A percentile compares a stretch with the other conserved stretches of the same genome.
Conservation (phyloP, 2,797 vertebrate genomes). For the Thunnus albacares region DNA sequence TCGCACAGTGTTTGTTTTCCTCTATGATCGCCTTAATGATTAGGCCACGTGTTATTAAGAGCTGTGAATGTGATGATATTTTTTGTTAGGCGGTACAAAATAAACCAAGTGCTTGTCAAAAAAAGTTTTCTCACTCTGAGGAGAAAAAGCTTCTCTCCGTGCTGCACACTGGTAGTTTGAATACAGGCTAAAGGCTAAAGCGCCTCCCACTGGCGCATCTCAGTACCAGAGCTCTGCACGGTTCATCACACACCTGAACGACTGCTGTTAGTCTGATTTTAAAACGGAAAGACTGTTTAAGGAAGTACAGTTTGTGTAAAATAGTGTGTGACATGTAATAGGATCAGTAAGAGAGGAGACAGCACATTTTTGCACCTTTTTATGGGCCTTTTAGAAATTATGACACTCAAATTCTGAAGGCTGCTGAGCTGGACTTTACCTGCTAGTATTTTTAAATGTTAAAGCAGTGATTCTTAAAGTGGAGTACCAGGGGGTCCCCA, state of each 20-base stretch:
- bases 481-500: too few relatives aligned
- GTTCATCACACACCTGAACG: slow-evolving; percentile 36
- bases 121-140: slow-evolving; percentile 80
- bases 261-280: neutral
- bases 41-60: neutral
- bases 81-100: slow-evolving; percentile 46
- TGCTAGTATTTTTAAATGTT: neutral
- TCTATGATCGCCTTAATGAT: neutral
- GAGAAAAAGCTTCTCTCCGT: slow-evolving; percentile 51
- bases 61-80: neutral
- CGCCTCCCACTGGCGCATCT: slow-evolving; percentile 91
- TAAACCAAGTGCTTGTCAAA: slow-evolving; percentile 73
- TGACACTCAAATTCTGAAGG: neutral
- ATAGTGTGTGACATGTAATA: neutral
- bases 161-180: slow-evolving; percentile 64
- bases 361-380: neutral
- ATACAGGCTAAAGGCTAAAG: slow-evolving; percentile 92
- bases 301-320: neutral
- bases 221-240: slow-evolving; percentile 48
- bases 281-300: neutral
- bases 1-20: neutral
- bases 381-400: neutral
- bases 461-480: too few relatives aligned
- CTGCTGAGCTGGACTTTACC: neutral
- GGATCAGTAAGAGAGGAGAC: neutral